These are phyloP conservation scores for Brachynemurus nebulosus DNA, from an alignment of 2,888 invertebrate genomes.

Conservation along the genomic window DNA sequence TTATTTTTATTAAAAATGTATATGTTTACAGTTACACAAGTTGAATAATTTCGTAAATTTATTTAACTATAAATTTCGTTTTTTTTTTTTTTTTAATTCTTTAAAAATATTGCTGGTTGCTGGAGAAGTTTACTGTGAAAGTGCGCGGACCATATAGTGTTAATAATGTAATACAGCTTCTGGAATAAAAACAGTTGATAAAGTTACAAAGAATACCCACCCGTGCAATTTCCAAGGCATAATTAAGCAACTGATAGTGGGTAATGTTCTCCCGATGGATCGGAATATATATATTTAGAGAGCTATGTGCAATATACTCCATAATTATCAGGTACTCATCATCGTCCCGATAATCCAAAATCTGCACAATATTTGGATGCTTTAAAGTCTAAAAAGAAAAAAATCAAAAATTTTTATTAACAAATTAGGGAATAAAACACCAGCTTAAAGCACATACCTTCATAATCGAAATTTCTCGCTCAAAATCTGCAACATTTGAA, in stretches of 20 bases:
- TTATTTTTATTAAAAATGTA: no score
- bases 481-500: constrained; percentile 53
- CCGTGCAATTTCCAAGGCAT: constrained; percentile 69
- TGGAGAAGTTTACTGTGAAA: no score
- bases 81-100: no score
- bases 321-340: constrained; percentile 71
- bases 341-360: constrained; percentile 65
- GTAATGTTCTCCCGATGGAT: constrained; percentile 56
- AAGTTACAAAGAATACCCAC: constrained; percentile 34
- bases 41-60: no score
- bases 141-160: no score
- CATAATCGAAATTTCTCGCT: constrained; percentile 78
- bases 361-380: constrained; percentile 80
- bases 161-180: no score
- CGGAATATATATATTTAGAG: constrained; percentile 65
- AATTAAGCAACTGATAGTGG: constrained; percentile 50
- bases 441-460: constrained; percentile 41
- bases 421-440: no score
- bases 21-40: no score
- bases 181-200: no score
- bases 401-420: constrained; percentile 10
- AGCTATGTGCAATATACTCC: constrained; percentile 78
- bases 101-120: no score
- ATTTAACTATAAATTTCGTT: no score
- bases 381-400: constrained; percentile 46